Conservation (phyloP, 2,113 vertebrate species). For the Pycnonotus jocosus region DNA sequence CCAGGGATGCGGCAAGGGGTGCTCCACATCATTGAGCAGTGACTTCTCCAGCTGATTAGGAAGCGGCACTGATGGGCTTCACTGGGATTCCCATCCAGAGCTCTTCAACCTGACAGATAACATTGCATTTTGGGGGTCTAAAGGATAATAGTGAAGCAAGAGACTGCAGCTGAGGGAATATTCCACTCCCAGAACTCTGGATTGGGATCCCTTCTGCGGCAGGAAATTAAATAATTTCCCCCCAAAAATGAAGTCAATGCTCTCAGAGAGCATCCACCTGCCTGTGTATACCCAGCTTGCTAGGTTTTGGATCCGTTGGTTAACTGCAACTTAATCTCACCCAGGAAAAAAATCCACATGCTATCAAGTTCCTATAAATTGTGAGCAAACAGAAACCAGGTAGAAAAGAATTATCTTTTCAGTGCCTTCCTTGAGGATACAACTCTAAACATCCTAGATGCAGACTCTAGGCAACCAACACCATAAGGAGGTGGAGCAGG, state of each 20-base stretch:
- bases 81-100: conserved; percentile 26
- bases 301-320: not conserved
- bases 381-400: not conserved
- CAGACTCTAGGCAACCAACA: not conserved
- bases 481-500: not conserved
- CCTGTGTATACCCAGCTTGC: not conserved
- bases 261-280: not conserved
- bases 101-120: conserved; percentile 16
- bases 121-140: not conserved
- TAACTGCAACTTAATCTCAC: not conserved
- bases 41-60: conserved; percentile 48
- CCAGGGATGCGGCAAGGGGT: conserved; percentile 51
- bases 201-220: not conserved
- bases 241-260: not conserved
- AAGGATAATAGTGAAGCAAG: not conserved
- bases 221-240: not conserved
- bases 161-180: not conserved
- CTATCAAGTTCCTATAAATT: not conserved
- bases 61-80: conserved; percentile 45
- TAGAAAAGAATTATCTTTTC: not conserved
- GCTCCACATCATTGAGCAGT: conserved; percentile 56
- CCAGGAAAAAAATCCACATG: not conserved
- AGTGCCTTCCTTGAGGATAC: not conserved
- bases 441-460: not conserved
- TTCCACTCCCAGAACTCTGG: not conserved